A percentile compares a stretch with the other conserved stretches of the same genome.
phyloP scores from a whole-genome alignment of 2,888 invertebrate genomes.

The Synanthedon tipuliformis region DNA sequence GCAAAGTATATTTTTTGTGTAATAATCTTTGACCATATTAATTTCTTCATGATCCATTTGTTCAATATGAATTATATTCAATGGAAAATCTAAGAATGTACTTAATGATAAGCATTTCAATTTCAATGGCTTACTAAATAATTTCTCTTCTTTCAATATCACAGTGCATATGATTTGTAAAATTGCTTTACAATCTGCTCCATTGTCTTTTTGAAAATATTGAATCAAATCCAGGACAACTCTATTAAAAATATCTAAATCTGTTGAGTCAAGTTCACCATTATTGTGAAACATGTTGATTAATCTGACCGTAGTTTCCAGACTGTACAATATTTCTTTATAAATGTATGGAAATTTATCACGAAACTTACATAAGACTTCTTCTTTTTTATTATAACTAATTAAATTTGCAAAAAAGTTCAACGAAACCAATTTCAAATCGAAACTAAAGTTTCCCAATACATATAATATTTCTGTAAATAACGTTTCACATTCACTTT shows the following conservation, averaged over 20 bases:
- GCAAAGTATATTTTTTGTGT: constrained; percentile 26
- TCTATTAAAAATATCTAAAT: constrained; percentile 30
- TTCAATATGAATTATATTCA: constrained; percentile 27
- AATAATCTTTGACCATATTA: constrained; percentile 28
- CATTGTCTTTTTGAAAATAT: constrained; percentile 12
- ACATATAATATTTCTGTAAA: constrained; percentile 32
- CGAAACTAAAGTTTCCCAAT: constrained; percentile 41
- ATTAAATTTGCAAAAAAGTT: constrained; percentile 44
- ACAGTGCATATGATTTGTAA: constrained; percentile 30
- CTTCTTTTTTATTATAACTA: constrained; percentile 23
- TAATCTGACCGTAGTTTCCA: constrained; percentile 35
- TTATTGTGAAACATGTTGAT: constrained; percentile 39
- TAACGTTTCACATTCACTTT: constrained; percentile 20
- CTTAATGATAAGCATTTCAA: constrained; percentile 35
- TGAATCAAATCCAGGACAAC: constrained; percentile 26
- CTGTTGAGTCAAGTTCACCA: constrained; percentile 28
- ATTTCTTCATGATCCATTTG: constrained; percentile 35
- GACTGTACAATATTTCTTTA: constrained; percentile 23
- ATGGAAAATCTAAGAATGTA: constrained; percentile 25
- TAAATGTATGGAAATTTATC: constrained; percentile 28
- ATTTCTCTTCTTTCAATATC: constrained; percentile 22
- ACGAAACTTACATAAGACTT: constrained; percentile 27
- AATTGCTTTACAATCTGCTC: constrained; percentile 17
- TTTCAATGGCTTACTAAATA: constrained; percentile 36
- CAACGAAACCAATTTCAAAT: constrained; percentile 40